Evolutionary conservation across 2,888 invertebrate species (phyloP).

Genomic region (Hypsopygia costalis): DNA sequence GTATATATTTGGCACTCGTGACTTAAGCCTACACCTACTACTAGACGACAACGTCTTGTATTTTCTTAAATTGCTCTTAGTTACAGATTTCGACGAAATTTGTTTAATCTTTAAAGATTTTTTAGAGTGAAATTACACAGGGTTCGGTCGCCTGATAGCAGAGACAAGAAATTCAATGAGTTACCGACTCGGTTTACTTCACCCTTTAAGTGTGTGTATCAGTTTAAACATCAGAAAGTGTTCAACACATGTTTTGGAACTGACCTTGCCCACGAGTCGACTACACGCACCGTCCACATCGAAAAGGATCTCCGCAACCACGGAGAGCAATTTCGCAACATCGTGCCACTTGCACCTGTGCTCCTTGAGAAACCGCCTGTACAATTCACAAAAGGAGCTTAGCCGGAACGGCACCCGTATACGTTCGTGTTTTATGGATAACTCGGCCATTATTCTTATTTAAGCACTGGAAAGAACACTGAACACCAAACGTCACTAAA

Average conservation of each 20-base stretch:
- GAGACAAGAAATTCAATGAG: too few species aligned
- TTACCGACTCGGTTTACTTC: too few species aligned
- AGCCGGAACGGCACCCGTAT: conserved; percentile 51
- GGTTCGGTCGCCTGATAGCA: too few species aligned
- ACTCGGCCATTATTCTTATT: conserved; percentile 53
- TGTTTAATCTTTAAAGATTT: too few species aligned
- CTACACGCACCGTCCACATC: conserved; percentile 68
- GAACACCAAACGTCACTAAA: conserved; percentile 12
- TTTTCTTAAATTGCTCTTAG: too few species aligned
- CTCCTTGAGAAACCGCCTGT: conserved; percentile 71
- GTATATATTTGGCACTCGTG: too few species aligned
- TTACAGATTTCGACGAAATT: too few species aligned
- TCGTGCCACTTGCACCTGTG: conserved; percentile 76
- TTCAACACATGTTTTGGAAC: conserved; percentile 30
- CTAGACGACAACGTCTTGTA: too few species aligned
- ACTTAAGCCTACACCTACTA: too few species aligned
- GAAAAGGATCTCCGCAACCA: conserved; percentile 68
- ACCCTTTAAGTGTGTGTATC: too few species aligned
- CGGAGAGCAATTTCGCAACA: conserved; percentile 63
- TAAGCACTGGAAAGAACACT: conserved; percentile 37
- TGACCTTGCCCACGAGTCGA: conserved; percentile 68
- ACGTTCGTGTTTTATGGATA: conserved; percentile 52
- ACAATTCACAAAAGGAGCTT: conserved; percentile 65
- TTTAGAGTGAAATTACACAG: too few species aligned
- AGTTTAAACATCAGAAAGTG: too few species aligned